These are phyloP conservation scores for Paradoxurus hermaphroditus DNA, from an alignment of 2,113 vertebrate species.

Conservation along the genomic window DNA sequence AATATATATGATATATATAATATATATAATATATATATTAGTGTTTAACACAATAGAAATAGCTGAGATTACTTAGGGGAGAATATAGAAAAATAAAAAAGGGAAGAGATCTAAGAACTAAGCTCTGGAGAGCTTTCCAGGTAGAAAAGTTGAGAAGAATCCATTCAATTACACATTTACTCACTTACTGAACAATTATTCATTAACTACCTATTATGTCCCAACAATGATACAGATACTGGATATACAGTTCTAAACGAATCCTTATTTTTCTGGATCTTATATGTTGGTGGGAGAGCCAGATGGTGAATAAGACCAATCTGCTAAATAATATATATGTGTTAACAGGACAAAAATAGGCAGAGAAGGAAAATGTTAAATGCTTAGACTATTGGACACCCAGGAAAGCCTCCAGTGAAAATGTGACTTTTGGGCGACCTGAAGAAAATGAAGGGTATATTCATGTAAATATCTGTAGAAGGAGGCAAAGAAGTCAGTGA, in stretches of 20 bases:
- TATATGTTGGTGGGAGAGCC: not conserved
- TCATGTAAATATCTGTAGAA: not conserved
- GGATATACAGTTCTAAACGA: not conserved
- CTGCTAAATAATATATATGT: not conserved
- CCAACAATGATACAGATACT: not conserved
- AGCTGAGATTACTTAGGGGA: not conserved
- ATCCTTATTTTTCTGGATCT: not conserved
- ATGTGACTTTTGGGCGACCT: not conserved
- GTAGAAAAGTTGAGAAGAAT: not conserved
- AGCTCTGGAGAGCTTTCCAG: not conserved
- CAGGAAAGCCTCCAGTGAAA: not conserved
- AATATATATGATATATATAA: not conserved
- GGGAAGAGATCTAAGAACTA: not conserved
- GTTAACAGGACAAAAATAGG: not conserved
- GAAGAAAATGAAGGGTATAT: not conserved
- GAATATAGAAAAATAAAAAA: not conserved
- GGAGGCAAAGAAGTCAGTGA: not conserved
- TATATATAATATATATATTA: too few species aligned
- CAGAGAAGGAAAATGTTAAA: not conserved
- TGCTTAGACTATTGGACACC: not conserved
- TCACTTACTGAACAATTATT: not conserved
- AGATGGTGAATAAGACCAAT: not conserved
- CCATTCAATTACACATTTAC: not conserved
- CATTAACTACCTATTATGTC: not conserved
- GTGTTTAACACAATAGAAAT: not conserved